Evolutionary conservation across 2,113 vertebrate genomes (phyloP).

Genomic region (Thryonomys swinderianus): DNA sequence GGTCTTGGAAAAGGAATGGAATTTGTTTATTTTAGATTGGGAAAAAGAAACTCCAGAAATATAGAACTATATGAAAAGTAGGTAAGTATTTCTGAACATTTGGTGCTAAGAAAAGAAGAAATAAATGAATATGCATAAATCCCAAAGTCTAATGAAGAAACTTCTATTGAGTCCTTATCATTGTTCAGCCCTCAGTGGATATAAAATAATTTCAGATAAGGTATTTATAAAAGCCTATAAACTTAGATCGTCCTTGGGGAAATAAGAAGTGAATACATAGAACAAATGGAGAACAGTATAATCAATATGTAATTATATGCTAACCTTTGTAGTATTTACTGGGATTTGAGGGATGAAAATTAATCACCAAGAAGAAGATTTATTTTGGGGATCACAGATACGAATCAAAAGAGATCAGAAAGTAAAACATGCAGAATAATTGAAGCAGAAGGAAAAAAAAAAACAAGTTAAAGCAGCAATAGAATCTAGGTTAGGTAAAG

Average conservation of each 20-base stretch:
- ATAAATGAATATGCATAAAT: not conserved
- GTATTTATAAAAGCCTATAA: constrained; percentile 50
- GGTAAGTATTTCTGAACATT: not conserved
- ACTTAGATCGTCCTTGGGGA: constrained; percentile 29
- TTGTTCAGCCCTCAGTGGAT: not conserved
- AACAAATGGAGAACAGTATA: constrained; percentile 21
- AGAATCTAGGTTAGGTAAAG: not conserved
- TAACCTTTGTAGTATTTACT: constrained; percentile 56
- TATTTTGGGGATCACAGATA: not conserved
- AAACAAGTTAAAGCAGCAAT: not conserved
- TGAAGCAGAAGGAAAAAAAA: not conserved
- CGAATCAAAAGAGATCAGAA: not conserved
- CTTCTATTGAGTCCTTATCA: not conserved
- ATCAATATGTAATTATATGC: constrained; percentile 62
- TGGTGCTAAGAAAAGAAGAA: not conserved
- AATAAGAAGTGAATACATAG: constrained; percentile 26
- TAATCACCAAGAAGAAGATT: not conserved
- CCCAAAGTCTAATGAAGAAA: not conserved
- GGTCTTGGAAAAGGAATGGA: not conserved
- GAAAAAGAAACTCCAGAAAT: not conserved
- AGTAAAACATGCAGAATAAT: not conserved
- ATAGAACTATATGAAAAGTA: not conserved
- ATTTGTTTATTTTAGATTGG: not conserved
- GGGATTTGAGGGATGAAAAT: constrained; percentile 27
- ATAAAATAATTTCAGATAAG: constrained; percentile 44